Base-by-base conservation (phyloP, 2,113 vertebrate species). In the Myotis davidii region DNA sequence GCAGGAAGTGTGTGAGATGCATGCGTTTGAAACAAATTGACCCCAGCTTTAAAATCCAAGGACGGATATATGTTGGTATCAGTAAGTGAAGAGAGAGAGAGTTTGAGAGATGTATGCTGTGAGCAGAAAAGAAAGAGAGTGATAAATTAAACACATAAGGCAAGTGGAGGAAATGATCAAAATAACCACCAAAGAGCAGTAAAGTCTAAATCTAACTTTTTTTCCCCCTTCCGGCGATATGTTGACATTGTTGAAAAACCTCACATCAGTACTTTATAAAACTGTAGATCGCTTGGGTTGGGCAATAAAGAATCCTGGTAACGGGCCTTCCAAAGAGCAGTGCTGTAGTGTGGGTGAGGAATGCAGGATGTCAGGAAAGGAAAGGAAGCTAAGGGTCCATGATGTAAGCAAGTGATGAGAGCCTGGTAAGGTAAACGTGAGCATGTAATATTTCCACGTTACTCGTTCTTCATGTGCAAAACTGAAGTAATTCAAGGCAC, bases 161-260 rank as follows among this genome's bases (percentile, higher is more conserved):
- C 64, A 90, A 74, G 67, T 12, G 56, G 50, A 96, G 82, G 82
- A 96, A 95, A 59, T 84, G 81, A 96, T 88, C 73, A 92, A 78
- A 91, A 84, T 27, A 93, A 72, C 81, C 81, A 88, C 85, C 23
- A 0, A 56, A 82, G 77, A 85, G 34, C 88, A 85, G 61, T 16
- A 3, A 65, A 16, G 70, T 65, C n/a, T 72, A 45, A 90, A 78
- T 69, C 72, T 88, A 82, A 34, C 34, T 48, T 77, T 70, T n/a
- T 85, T 39, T 17, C 45, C 21, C 21, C 59, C 59, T 82, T 96
- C 65, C 54, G 42, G 72, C 48, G 23, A 29, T 39, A 25, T 21
- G 34, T 34, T 85, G 67, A 78, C 37, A 29, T 39, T 56, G 79
- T 25, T 54, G 59, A 96, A 95, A 96, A 94, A 92, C 48, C 9